phyloP scores from a whole-genome alignment of 2,113 vertebrate genomes.

The Cichladusa arquata region DNA sequence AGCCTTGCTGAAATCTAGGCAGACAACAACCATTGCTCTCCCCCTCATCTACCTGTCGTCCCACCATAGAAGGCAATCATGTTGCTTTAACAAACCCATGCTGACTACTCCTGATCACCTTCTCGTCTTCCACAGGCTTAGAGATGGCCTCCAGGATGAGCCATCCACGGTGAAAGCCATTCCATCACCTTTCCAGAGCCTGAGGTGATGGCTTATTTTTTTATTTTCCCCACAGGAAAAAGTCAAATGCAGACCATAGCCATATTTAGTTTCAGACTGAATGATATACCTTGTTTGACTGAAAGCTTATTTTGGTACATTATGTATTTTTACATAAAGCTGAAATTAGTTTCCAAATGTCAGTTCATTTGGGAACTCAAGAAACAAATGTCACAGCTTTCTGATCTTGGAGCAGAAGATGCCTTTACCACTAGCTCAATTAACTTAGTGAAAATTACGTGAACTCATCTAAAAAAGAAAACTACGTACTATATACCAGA shows the following conservation, averaged over 20 bases:
- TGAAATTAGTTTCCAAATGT: background rate
- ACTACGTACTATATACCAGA: background rate
- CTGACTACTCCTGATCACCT: background rate
- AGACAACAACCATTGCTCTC: background rate
- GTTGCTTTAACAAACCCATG: background rate
- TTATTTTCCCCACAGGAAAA: background rate
- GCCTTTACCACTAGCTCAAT: background rate
- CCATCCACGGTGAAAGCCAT: background rate
- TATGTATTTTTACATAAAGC: background rate
- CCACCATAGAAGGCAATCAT: background rate
- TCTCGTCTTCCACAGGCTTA: background rate
- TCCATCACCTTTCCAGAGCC: background rate
- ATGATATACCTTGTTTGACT: background rate
- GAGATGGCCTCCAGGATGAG: background rate
- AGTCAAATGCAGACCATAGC: background rate
- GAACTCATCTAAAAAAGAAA: background rate
- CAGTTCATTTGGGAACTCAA: background rate
- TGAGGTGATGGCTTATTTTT: background rate
- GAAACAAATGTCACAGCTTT: background rate
- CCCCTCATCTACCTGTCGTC: background rate
- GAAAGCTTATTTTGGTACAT: background rate
- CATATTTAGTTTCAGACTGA: background rate
- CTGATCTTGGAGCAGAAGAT: background rate
- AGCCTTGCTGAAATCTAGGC: background rate
- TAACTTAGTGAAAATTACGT: background rate